Evolutionary conservation across 1,140 invertebrate species (phyloP).

Genomic region (Cheumatopsyche charites): DNA sequence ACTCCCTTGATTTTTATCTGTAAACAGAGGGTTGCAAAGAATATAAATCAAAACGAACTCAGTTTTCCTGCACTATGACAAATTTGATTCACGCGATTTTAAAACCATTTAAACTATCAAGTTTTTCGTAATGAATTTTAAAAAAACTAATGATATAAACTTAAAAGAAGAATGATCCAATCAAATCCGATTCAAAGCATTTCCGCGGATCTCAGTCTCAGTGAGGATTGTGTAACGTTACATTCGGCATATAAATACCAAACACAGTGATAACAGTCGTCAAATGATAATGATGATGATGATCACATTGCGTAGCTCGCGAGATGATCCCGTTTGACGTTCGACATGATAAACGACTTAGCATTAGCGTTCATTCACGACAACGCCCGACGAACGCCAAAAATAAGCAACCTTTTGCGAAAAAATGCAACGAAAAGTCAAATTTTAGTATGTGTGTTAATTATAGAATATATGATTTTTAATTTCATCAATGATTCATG

Average conservation of each 20-base stretch:
- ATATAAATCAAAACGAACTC: constrained; percentile 1
- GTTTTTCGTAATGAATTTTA: too few relatives aligned
- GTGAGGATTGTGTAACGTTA: too few relatives aligned
- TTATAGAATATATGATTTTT: too few relatives aligned
- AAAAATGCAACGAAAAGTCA: constrained; percentile 4
- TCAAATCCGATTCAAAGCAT: too few relatives aligned
- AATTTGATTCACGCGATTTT: too few relatives aligned
- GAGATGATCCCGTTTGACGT: constrained; percentile 27
- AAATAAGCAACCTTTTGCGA: not conserved
- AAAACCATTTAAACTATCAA: not conserved
- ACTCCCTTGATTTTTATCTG: not conserved
- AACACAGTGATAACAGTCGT: too few relatives aligned
- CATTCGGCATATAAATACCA: too few relatives aligned
- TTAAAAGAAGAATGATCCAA: too few relatives aligned
- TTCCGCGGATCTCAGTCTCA: too few relatives aligned
- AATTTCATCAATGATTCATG: too few relatives aligned
- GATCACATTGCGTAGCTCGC: not conserved
- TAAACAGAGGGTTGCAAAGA: not conserved
- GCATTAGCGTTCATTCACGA: constrained; percentile 34
- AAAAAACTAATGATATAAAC: too few relatives aligned
- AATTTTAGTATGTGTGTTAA: not conserved
- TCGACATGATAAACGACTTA: constrained; percentile 17
- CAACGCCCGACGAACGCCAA: not conserved
- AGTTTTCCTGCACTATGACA: too few relatives aligned
- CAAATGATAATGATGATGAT: constrained; percentile 8